A percentile compares a stretch with the other conserved stretches of the same genome.
Evolutionary conservation across 1,140 invertebrate genomes (phyloP).

Genomic region (Phocides pigmalion): DNA sequence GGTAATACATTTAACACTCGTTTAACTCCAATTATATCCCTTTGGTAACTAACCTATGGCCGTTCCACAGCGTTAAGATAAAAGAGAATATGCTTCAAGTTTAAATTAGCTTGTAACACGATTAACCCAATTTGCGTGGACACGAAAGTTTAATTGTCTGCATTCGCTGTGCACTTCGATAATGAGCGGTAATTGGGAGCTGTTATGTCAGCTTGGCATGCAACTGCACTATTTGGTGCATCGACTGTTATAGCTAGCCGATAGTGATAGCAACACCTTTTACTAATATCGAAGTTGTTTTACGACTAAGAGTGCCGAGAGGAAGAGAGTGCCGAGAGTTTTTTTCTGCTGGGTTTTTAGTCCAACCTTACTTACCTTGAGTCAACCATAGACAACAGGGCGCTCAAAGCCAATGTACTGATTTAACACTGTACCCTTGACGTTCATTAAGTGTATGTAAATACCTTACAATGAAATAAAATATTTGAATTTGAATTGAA

Average conservation of each 20-base stretch:
- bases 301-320: no score
- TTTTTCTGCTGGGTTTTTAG: no score
- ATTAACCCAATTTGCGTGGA: constrained; percentile 27
- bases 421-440: no score
- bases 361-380: no score
- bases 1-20: background rate
- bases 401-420: no score
- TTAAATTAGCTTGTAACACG: constrained; percentile 25
- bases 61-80: background rate
- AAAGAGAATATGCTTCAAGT: constrained; percentile 19
- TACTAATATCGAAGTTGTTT: no score
- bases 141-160: constrained; percentile 30
- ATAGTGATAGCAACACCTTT: no score
- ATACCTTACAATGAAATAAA: no score
- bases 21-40: background rate
- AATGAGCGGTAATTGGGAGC: constrained; percentile 45
- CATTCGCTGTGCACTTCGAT: constrained; percentile 51
- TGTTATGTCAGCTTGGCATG: constrained; percentile 37
- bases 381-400: no score
- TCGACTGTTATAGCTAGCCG: background rate
- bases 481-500: no score
- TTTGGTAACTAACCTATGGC: constrained; percentile 14
- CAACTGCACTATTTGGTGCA: constrained; percentile 18
- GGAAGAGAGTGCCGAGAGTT: no score
- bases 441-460: no score